phyloP scores from a whole-genome alignment of 2,113 vertebrate species.

The Leptocoma aspasia region DNA sequence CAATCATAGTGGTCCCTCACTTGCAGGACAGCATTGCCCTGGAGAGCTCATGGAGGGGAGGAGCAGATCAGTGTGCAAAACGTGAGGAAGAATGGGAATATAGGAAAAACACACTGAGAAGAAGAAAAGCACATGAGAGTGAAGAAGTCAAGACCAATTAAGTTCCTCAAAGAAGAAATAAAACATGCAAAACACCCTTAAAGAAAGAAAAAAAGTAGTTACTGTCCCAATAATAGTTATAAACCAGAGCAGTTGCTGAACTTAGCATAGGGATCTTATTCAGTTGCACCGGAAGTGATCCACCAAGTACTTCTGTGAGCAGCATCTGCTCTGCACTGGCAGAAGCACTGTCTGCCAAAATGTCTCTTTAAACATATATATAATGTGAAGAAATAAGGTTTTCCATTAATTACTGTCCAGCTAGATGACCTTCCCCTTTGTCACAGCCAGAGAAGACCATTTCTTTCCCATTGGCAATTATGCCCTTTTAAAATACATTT shows the following conservation, averaged over 20 bases:
- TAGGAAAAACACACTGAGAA: not conserved
- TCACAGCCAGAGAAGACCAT: not conserved
- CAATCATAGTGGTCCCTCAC: not conserved
- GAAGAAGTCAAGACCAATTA: not conserved
- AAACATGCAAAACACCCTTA: not conserved
- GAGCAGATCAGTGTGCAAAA: not conserved
- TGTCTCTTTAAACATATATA: not conserved
- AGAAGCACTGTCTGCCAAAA: not conserved
- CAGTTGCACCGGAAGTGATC: not conserved
- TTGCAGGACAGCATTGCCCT: not conserved
- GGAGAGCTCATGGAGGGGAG: not conserved
- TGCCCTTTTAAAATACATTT: not conserved
- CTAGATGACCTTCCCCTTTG: not conserved
- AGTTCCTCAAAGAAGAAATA: not conserved
- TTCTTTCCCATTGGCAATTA: not conserved
- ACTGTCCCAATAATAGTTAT: not conserved
- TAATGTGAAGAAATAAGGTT: not conserved
- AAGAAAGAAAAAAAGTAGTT: not conserved
- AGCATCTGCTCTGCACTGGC: not conserved
- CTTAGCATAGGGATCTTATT: not conserved
- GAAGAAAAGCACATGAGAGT: not conserved
- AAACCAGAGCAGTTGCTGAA: not conserved
- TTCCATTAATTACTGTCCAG: not conserved
- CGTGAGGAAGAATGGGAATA: not conserved
- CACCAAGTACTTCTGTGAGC: not conserved